phyloP scores from a whole-genome alignment of 2,888 invertebrate genomes.

The Orgyia antiqua region DNA sequence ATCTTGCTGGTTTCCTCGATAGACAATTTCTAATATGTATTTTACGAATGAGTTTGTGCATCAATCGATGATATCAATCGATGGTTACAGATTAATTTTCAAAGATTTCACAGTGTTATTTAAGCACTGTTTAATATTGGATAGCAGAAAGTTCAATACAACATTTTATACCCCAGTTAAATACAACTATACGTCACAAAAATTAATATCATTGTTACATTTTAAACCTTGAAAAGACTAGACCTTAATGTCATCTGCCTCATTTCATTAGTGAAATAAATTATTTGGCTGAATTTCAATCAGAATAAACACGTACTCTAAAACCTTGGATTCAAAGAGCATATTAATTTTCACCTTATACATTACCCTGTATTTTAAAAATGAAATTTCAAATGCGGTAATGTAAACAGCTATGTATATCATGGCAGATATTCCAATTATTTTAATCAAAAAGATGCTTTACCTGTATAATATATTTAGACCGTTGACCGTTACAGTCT shows the following conservation, averaged over 20 bases:
- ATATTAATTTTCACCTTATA: background rate
- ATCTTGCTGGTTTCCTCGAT: too few species aligned
- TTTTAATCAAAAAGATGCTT: background rate
- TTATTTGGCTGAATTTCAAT: slow-evolving; percentile 15
- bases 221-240: too few species aligned
- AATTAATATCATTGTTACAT: too few species aligned
- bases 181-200: too few species aligned
- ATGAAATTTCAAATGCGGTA: accelerated
- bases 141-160: too few species aligned
- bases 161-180: too few species aligned
- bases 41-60: too few species aligned
- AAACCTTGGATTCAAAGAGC: slow-evolving; percentile 5
- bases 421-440: background rate
- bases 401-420: slow-evolving; percentile 2
- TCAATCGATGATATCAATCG: too few species aligned
- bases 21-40: too few species aligned
- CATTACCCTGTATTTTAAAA: background rate
- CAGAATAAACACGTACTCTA: slow-evolving; percentile 9
- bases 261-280: slow-evolving; percentile 14
- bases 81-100: too few species aligned
- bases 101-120: too few species aligned
- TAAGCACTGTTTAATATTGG: too few species aligned
- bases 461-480: slow-evolving; percentile 20
- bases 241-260: slow-evolving; percentile 11
- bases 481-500: slow-evolving; percentile 10